Conservation (phyloP, 1,140 invertebrate species). For the Drosophila dunni region DNA sequence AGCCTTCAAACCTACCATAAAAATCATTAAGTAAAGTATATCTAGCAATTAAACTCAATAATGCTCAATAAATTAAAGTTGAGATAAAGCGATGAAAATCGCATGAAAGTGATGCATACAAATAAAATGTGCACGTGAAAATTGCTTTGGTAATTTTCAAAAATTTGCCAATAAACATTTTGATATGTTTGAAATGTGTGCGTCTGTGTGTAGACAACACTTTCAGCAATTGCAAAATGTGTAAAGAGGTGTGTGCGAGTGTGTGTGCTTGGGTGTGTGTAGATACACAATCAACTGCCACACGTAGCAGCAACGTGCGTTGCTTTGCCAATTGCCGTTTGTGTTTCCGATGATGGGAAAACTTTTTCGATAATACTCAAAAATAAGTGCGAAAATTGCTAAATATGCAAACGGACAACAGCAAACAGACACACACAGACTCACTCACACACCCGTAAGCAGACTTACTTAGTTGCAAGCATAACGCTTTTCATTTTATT, state of each 20-base stretch:
- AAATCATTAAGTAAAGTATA: background rate
- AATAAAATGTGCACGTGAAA: slow-evolving; percentile 26
- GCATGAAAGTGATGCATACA: background rate
- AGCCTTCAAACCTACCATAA: too few relatives aligned
- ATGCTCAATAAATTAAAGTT: background rate
- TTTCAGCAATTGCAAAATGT: slow-evolving; percentile 10
- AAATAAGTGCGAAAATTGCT: slow-evolving; percentile 79
- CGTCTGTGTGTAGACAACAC: slow-evolving; percentile 35
- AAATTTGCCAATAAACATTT: slow-evolving; percentile 51
- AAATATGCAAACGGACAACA: slow-evolving; percentile 57
- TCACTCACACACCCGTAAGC: slow-evolving; percentile 2
- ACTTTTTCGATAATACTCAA: slow-evolving; percentile 83
- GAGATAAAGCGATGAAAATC: background rate
- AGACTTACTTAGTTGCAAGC: background rate
- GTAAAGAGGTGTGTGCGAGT: slow-evolving; percentile 13
- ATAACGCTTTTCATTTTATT: slow-evolving; percentile 55
- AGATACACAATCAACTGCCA: slow-evolving; percentile 23
- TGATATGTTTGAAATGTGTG: slow-evolving; percentile 16
- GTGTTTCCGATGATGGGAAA: slow-evolving; percentile 74
- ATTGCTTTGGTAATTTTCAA: slow-evolving; percentile 11
- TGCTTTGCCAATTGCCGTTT: slow-evolving; percentile 72
- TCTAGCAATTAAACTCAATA: background rate
- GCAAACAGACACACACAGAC: slow-evolving; percentile 14
- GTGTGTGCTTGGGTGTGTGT: slow-evolving; percentile 14
- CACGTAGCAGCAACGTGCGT: slow-evolving; percentile 70